Evolutionary conservation across 2,797 vertebrate genomes (phyloP).

Genomic region (Liparis tanakae): DNA sequence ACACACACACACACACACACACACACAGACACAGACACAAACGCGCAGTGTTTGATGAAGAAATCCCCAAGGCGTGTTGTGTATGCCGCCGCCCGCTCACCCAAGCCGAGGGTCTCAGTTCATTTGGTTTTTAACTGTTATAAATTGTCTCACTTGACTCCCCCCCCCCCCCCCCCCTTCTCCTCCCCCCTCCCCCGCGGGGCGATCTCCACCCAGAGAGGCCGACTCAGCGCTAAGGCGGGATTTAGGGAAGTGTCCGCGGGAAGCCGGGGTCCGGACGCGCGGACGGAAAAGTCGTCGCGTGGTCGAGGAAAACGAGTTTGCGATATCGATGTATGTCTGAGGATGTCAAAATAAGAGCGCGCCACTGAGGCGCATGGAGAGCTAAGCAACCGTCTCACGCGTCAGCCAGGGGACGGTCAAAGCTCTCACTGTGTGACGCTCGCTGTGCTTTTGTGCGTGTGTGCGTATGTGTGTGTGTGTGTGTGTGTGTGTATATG

Average conservation of each 20-base stretch:
- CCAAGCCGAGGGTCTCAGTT: conserved; percentile 79
- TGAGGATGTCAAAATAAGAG: neutral
- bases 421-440: neutral
- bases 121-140: conserved; percentile 82
- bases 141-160: conserved; percentile 81
- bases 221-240: conserved; percentile 27
- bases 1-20: conserved; percentile 36
- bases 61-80: conserved; percentile 77
- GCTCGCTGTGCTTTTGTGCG: neutral
- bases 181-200: conserved; percentile 65
- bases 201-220: conserved; percentile 45
- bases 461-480: neutral
- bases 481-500: neutral
- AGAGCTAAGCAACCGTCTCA: neutral
- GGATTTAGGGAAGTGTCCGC: conserved; percentile 22
- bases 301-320: too few species aligned
- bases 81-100: conserved; percentile 72
- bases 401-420: neutral
- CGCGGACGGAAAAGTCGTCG: too few species aligned
- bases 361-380: too few species aligned
- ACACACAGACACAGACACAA: conserved; percentile 38
- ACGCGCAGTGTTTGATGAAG: conserved; percentile 53
- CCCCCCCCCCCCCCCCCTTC: conserved; percentile 68
- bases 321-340: too few species aligned
- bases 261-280: too few species aligned